phyloP scores from a whole-genome alignment of 2,113 vertebrate genomes.

The Proterorhinus semilunaris region DNA sequence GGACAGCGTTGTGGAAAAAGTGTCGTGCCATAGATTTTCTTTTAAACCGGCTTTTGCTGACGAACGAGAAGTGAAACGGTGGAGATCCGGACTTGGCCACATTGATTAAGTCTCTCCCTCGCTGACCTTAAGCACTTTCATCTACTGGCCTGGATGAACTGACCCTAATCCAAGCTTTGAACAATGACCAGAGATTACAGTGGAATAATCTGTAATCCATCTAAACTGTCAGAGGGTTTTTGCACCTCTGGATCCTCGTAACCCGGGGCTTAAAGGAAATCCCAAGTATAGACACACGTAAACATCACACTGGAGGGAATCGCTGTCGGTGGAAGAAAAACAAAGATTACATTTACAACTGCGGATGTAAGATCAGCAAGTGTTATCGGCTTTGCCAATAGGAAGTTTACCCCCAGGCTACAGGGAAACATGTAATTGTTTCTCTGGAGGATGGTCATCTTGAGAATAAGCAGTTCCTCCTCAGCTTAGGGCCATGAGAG shows the following conservation, averaged over 20 bases:
- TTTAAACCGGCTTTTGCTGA: slow-evolving; percentile 50
- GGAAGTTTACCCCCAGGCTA: background rate
- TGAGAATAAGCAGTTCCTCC: too few species aligned
- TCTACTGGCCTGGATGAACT: slow-evolving; percentile 25
- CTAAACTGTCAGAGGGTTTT: slow-evolving; percentile 47
- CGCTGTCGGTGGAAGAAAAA: background rate
- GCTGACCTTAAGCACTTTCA: slow-evolving; percentile 24
- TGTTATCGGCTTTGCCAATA: slow-evolving; percentile 4
- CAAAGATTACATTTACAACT: slow-evolving; percentile 13
- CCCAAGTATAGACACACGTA: background rate
- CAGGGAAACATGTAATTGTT: slow-evolving; percentile 17
- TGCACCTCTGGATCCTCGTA: slow-evolving; percentile 8
- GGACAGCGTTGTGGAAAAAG: slow-evolving; percentile 23
- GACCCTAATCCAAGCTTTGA: slow-evolving; percentile 48
- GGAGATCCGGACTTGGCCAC: slow-evolving; percentile 16
- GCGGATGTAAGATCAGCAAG: slow-evolving; percentile 2
- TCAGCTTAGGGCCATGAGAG: background rate
- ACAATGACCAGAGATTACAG: slow-evolving; percentile 56
- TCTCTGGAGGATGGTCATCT: slow-evolving; percentile 6
- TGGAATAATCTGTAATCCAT: slow-evolving; percentile 58
- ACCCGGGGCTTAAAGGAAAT: slow-evolving; percentile 21
- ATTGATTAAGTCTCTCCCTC: slow-evolving; percentile 9
- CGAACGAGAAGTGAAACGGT: slow-evolving; percentile 28
- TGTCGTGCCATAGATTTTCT: slow-evolving; percentile 25
- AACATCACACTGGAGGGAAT: slow-evolving; percentile 8